A percentile compares a stretch with the other conserved stretches of the same genome.
These are phyloP conservation scores for Aphelinus atriplicis DNA, from an alignment of 1,140 invertebrate genomes.

Conservation along the genomic window DNA sequence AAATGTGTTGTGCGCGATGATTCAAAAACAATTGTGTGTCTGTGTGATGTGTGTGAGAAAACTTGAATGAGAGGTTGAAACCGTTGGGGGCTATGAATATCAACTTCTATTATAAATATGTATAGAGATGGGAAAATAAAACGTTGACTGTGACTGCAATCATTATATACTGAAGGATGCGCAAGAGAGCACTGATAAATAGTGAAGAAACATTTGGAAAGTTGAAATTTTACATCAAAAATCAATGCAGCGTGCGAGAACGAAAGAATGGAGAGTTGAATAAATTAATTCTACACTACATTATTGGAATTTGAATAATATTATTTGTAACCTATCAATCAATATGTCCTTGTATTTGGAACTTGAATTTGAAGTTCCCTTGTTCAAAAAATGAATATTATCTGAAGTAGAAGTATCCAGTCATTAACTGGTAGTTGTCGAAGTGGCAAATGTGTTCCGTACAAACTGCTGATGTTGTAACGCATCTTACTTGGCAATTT, in stretches of 20 bases:
- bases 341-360: too few relatives aligned
- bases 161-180: slow-evolving; percentile 53
- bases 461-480: too few relatives aligned
- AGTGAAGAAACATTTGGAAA: slow-evolving; percentile 10
- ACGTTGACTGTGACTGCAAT: slow-evolving; percentile 65
- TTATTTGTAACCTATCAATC: too few relatives aligned
- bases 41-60: slow-evolving; percentile 7
- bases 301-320: too few relatives aligned
- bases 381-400: too few relatives aligned
- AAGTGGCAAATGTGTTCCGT: too few relatives aligned
- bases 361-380: too few relatives aligned
- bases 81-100: slow-evolving; percentile 33
- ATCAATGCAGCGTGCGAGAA: slow-evolving; percentile 36
- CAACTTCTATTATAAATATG: slow-evolving; percentile 33
- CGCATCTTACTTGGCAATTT: too few relatives aligned
- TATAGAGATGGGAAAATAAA: slow-evolving; percentile 26
- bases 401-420: too few relatives aligned
- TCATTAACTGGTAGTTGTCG: too few relatives aligned
- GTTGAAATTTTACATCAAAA: slow-evolving; percentile 35
- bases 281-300: slow-evolving; percentile 2
- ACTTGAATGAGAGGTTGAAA: neutral
- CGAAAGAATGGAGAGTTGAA: neutral
- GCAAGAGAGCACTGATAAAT: slow-evolving; percentile 26
- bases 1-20: slow-evolving; percentile 18
- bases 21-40: slow-evolving; percentile 12